These are phyloP conservation scores for Alauda arvensis DNA, from an alignment of 2,797 vertebrate species.

Conservation along the genomic window DNA sequence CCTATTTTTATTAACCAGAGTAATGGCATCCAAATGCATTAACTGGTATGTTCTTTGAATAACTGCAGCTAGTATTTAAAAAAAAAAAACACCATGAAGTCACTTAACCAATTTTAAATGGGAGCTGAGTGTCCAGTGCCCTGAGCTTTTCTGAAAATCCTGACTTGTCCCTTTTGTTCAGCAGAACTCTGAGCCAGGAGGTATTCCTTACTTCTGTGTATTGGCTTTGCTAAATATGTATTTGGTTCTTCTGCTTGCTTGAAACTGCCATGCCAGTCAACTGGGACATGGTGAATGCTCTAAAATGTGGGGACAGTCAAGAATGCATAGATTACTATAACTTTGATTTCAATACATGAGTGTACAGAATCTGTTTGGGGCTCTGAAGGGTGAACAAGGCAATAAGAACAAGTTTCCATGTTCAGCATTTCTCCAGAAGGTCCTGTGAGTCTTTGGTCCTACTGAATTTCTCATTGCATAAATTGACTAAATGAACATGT, in stretches of 20 bases:
- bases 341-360: not conserved
- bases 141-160: not conserved
- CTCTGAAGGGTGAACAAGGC: not conserved
- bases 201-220: not conserved
- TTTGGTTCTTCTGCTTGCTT: not conserved
- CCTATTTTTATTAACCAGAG: constrained; percentile 14
- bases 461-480: not conserved
- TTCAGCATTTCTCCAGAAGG: not conserved
- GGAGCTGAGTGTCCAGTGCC: not conserved
- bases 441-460: not conserved
- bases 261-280: not conserved
- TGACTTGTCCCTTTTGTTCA: not conserved
- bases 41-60: not conserved
- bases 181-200: not conserved
- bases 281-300: not conserved
- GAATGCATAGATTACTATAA: not conserved
- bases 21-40: not conserved
- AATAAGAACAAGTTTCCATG: not conserved
- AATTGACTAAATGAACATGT: not conserved
- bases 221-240: not conserved
- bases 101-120: not conserved
- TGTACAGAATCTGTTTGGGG: not conserved
- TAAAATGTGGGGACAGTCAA: not conserved
- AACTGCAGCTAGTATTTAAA: not conserved
- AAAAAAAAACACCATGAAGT: not conserved